Evolutionary conservation across 2,888 invertebrate genomes (phyloP).

Genomic region (Standfussiana lucernea): DNA sequence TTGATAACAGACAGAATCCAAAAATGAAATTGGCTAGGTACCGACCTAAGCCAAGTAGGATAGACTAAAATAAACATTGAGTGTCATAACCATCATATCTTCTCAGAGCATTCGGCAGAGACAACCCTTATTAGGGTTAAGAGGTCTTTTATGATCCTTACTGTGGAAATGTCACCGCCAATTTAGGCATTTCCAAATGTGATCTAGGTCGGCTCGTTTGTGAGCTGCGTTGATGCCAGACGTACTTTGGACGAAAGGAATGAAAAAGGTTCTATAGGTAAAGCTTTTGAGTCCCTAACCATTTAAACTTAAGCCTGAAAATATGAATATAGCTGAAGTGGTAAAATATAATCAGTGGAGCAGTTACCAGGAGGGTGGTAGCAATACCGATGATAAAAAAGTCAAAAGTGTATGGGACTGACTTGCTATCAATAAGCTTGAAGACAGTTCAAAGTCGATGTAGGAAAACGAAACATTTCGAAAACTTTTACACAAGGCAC

Average conservation of each 20-base stretch:
- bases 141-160: slow-evolving; percentile 7
- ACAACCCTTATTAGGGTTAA: slow-evolving; percentile 48
- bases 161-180: slow-evolving; percentile 14
- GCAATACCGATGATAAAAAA: not conserved
- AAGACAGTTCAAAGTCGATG: not conserved
- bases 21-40: not conserved
- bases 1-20: not conserved
- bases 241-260: not conserved
- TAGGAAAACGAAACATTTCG: not conserved
- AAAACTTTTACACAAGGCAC: not conserved
- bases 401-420: not conserved
- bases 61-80: not conserved
- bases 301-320: not conserved
- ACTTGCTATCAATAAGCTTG: not conserved
- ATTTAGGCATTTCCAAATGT: slow-evolving; percentile 29
- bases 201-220: slow-evolving; percentile 13
- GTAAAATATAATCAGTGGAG: not conserved
- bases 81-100: not conserved
- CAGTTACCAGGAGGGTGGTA: too few species aligned
- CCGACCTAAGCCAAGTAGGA: not conserved
- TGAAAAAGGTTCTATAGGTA: not conserved
- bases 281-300: not conserved
- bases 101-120: not conserved
- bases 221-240: not conserved
- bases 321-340: not conserved